Evolutionary conservation across 2,888 invertebrate genomes (phyloP).

Genomic region (Apocheima hispidaria): DNA sequence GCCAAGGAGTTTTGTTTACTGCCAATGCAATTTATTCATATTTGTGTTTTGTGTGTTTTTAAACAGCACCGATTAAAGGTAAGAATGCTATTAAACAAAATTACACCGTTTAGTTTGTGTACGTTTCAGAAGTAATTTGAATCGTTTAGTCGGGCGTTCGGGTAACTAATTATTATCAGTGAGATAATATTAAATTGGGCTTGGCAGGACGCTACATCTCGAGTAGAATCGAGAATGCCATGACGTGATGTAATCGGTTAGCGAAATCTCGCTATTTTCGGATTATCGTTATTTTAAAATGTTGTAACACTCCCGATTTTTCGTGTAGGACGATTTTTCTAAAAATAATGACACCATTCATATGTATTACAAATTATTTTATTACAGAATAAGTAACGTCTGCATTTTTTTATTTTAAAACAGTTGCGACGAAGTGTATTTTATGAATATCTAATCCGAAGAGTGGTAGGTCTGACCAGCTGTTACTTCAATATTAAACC

Average conservation of each 20-base stretch:
- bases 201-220: conserved; percentile 70
- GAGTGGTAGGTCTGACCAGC: no score
- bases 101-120: conserved; percentile 25
- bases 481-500: no score
- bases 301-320: conserved; percentile 48
- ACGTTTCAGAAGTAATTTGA: conserved; percentile 44
- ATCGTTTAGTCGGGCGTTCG: conserved; percentile 56
- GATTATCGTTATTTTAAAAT: conserved; percentile 70
- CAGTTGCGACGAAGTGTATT: neutral
- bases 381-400: conserved; percentile 6
- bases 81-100: conserved; percentile 28
- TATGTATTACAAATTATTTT: conserved; percentile 15
- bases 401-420: conserved; percentile 1
- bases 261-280: conserved; percentile 74
- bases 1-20: conserved; percentile 57
- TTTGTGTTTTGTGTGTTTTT: conserved; percentile 29
- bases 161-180: conserved; percentile 66
- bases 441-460: no score
- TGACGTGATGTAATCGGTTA: conserved; percentile 72
- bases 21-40: conserved; percentile 41
- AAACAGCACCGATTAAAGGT: conserved; percentile 42
- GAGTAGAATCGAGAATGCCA: conserved; percentile 70
- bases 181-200: conserved; percentile 72
- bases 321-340: conserved; percentile 51
- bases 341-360: conserved; percentile 41